These are phyloP conservation scores for Cephalopholis sonnerati DNA, from an alignment of 2,113 vertebrate genomes.

Conservation along the genomic window DNA sequence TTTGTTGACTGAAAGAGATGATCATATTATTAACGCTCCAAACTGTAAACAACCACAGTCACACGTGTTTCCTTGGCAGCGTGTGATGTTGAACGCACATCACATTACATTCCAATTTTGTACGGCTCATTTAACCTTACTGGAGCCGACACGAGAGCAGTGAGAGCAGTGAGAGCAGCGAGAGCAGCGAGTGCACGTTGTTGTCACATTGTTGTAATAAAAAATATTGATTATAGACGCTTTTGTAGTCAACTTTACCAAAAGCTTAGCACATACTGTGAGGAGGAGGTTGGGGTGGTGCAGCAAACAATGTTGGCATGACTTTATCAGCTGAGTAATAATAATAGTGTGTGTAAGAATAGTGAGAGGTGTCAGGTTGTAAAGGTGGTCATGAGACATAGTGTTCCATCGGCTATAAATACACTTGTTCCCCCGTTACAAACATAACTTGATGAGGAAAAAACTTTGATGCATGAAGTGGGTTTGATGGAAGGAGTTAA, in stretches of 20 bases:
- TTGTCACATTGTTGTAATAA: background rate
- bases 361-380: constrained; percentile 48
- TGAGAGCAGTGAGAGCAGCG: background rate
- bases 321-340: constrained; percentile 45
- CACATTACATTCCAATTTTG: background rate
- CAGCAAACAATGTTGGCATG: constrained; percentile 7
- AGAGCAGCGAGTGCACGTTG: background rate
- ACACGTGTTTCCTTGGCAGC: background rate
- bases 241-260: background rate
- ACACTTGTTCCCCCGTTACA: constrained; percentile 43
- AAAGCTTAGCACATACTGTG: background rate
- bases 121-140: background rate
- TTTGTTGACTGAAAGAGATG: background rate
- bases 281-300: background rate
- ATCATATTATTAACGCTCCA: background rate
- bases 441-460: constrained; percentile 20
- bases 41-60: background rate
- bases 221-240: background rate
- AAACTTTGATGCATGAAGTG: constrained; percentile 26
- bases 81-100: background rate
- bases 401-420: constrained; percentile 55
- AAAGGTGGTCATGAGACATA: constrained; percentile 20
- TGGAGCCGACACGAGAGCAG: background rate
- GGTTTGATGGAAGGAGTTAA: background rate
- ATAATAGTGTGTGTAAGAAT: constrained; percentile 48